Evolutionary conservation across 1,140 invertebrate species (phyloP), one percentile per base, ranked within the genome.

Genomic region (Carcinoscorpius rotundicauda): DNA sequence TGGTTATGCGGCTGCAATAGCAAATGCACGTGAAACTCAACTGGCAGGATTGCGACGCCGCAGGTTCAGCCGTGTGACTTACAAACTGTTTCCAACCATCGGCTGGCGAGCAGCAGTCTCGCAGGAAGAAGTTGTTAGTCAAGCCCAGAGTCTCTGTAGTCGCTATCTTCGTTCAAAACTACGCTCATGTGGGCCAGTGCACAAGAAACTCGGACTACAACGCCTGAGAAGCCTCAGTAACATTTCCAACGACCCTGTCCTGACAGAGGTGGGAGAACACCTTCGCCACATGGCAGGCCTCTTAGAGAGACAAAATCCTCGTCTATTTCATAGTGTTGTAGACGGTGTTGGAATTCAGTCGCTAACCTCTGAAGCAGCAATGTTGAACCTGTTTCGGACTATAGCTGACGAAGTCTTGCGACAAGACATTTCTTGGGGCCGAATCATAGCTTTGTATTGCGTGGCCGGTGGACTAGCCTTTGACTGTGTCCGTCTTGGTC

Each of bases 401-500:
- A 79, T 87, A 2, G 83, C 82, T 3, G 77, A 80, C 3, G 82
- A 85, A 59, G 75, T 86, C 4, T 80, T 85, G 57, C 78, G 77
- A 70, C 29, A 62, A 4, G 29, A 66, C 60, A 81, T 85, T 51
- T 84, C 80, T 1, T 87, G 85, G 85, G 81, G 82, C 52, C 84
- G 85, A 75, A 80, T 88, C n/a, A 81, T 86, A 3, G 83, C 86
- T 0, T 72, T 87, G 29, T 86, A 82, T 73, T 82, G 84, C 4
- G 78, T 88, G 6, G 83, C 85, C 6, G 85, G 84, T 3, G 85
- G 84, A 0, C 75, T 87, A 3, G 85, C 85, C 0, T 82, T 86
- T 0, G 86, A 88, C 68, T 86, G 83, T 71, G 84, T 87, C 51
- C 69, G 65, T 51, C 63, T 71, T 11, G 73, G 73, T 0, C 73